Conservation (phyloP, 1,140 invertebrate genomes). For the Alviniconcha marisindica region DNA sequence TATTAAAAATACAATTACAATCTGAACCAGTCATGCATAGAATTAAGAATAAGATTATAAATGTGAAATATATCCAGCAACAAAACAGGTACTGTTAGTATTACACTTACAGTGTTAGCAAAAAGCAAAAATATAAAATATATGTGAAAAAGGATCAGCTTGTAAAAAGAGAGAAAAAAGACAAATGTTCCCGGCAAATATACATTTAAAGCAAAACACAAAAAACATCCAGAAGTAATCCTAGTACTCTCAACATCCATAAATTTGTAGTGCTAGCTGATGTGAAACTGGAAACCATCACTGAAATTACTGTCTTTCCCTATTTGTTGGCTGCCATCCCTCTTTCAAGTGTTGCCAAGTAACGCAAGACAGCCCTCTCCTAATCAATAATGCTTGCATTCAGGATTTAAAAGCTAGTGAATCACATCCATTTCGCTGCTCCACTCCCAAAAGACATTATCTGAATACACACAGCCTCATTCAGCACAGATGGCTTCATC, state of each 20-base stretch:
- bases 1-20: too few relatives aligned
- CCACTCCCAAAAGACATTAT: conserved; percentile 5
- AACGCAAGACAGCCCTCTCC: conserved; percentile 8
- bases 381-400: conserved; percentile 29
- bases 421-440: conserved; percentile 11
- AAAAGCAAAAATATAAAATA: neutral
- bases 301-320: conserved; percentile 13
- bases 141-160: neutral
- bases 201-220: too few relatives aligned
- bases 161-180: too few relatives aligned
- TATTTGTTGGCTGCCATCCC: neutral
- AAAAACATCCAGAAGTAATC: too few relatives aligned
- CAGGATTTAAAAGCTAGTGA: conserved; percentile 21
- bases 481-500: neutral
- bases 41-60: too few relatives aligned
- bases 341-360: conserved; percentile 33
- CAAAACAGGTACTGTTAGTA: neutral
- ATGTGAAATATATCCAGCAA: too few relatives aligned
- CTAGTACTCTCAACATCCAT: too few relatives aligned
- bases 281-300: conserved; percentile 14
- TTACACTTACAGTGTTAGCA: neutral
- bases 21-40: too few relatives aligned
- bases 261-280: neutral
- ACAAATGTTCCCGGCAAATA: too few relatives aligned
- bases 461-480: neutral